phyloP scores from a whole-genome alignment of 37 sponge, comb jelly and placozoan species.

The Theonella swinhoei region DNA sequence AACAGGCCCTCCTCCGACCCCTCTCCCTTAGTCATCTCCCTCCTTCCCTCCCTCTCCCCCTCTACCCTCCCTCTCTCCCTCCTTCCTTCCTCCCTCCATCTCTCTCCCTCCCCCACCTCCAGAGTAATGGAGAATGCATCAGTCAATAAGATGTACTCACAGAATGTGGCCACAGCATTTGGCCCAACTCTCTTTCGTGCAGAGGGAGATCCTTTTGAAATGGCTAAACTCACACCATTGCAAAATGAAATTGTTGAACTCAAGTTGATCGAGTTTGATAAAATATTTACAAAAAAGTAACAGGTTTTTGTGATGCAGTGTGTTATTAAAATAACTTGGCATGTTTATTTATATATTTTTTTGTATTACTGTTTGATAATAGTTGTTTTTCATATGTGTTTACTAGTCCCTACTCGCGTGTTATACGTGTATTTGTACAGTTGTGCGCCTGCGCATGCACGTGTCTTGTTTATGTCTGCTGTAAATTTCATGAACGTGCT shows the following conservation, averaged over 20 bases:
- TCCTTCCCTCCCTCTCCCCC: too few species aligned
- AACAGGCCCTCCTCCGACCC: background rate
- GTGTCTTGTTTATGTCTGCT: too few species aligned
- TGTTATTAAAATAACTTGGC: too few species aligned
- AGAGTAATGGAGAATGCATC: constrained; percentile 68
- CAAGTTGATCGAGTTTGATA: constrained; percentile 52
- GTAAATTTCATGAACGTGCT: too few species aligned
- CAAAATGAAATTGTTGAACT: constrained; percentile 68
- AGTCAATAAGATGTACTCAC: constrained; percentile 70
- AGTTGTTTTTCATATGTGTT: background rate
- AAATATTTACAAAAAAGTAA: constrained; percentile 29
- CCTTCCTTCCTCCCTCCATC: background rate
- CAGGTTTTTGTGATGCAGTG: too few species aligned
- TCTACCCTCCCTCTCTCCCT: too few species aligned
- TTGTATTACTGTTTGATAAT: too few species aligned
- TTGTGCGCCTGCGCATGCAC: too few species aligned
- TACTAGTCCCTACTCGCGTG: background rate
- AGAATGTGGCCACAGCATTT: constrained; percentile 76
- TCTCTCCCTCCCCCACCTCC: background rate
- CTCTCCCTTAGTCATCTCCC: too few species aligned
- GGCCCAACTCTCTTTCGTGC: constrained; percentile 79
- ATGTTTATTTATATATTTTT: too few species aligned
- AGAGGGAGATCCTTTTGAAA: constrained; percentile 61
- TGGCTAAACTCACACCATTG: constrained; percentile 71
- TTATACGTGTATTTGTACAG: too few species aligned